Percentiles rank a stretch among this genome's conserved stretches.
Evolutionary conservation across 2,113 vertebrate genomes (phyloP).

Genomic region (Nothocercus julius): DNA sequence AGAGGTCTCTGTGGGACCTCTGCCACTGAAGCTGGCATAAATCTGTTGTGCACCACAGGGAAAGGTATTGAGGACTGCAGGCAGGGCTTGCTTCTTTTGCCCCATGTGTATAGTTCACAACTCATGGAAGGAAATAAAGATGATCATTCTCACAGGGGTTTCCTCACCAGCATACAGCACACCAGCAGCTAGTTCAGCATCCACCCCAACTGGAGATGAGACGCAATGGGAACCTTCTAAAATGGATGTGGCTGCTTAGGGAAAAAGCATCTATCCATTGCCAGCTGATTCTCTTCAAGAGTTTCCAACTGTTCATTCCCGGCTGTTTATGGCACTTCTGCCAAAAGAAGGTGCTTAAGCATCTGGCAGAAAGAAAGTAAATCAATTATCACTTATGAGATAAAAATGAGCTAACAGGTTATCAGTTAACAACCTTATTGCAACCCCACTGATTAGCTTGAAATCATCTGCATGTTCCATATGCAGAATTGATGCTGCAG

Average conservation of each 20-base stretch:
- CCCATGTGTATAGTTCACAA: neutral
- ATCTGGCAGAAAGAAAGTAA: neutral
- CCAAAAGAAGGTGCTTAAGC: slow-evolving; percentile 25
- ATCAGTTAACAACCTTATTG: neutral
- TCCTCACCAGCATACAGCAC: neutral
- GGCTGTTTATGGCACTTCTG: neutral
- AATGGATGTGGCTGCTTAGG: neutral
- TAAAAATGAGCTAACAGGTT: neutral
- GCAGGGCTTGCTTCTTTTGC: neutral
- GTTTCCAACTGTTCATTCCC: neutral
- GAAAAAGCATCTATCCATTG: neutral
- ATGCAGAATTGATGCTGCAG: neutral
- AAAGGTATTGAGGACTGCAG: neutral
- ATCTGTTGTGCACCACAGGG: neutral
- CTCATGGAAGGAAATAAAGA: neutral
- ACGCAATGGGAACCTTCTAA: neutral
- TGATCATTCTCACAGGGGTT: neutral
- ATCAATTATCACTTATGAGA: neutral
- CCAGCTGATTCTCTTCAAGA: neutral
- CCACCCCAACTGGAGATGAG: neutral
- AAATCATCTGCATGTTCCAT: neutral
- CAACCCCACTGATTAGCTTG: neutral
- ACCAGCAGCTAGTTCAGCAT: slow-evolving; percentile 15
- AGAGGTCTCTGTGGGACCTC: neutral
- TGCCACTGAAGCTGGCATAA: neutral